A percentile compares a stretch with the other conserved stretches of the same genome.
Evolutionary conservation across 2,888 invertebrate species (phyloP).

Genomic region (Drosophila kuntzei): DNA sequence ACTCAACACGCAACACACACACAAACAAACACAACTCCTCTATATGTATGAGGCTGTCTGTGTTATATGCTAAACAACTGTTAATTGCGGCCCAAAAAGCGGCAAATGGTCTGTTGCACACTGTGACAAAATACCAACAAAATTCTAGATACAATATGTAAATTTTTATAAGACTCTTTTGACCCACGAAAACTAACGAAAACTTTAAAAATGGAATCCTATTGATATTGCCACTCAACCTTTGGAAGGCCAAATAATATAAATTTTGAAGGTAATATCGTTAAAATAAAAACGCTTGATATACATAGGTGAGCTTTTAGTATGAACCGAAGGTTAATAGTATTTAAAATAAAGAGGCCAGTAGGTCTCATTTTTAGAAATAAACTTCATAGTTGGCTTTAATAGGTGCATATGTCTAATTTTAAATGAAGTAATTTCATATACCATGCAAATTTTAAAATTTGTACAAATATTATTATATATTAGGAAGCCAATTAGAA

Average conservation of each 20-base stretch:
- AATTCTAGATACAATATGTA: background rate
- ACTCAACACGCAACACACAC: conserved; percentile 39
- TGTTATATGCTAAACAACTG: conserved; percentile 34
- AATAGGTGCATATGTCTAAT: too few species aligned
- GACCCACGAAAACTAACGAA: background rate
- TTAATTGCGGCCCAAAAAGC: conserved; percentile 63
- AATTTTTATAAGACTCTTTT: conserved; percentile 1
- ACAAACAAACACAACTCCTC: conserved; percentile 8
- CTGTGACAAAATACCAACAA: background rate
- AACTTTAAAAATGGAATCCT: background rate
- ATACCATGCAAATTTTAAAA: too few species aligned
- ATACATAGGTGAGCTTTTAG: background rate
- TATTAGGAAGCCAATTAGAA: too few species aligned
- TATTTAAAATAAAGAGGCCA: background rate
- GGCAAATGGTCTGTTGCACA: conserved; percentile 43
- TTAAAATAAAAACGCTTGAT: background rate
- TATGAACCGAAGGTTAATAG: conserved; percentile 2
- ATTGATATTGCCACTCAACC: background rate
- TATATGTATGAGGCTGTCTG: background rate
- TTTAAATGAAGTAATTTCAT: too few species aligned
- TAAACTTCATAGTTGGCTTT: too few species aligned
- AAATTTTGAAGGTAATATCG: background rate
- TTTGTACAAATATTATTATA: too few species aligned
- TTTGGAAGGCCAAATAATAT: conserved; percentile 4
- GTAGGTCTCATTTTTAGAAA: background rate